These are phyloP conservation scores for Cynopterus brachyotis DNA, from an alignment of 2,113 vertebrate species.

Conservation along the genomic window DNA sequence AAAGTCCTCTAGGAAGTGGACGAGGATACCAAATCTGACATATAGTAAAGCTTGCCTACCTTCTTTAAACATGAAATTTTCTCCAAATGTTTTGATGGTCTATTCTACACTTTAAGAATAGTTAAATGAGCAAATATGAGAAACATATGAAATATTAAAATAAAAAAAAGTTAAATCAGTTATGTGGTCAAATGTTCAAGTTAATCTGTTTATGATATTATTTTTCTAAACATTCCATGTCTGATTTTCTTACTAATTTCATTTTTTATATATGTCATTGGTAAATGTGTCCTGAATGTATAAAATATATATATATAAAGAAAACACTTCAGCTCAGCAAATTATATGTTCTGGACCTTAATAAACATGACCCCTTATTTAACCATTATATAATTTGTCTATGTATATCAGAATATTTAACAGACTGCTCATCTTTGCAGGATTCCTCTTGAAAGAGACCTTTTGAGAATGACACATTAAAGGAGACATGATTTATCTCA, in stretches of 20 bases:
- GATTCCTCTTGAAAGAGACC: neutral
- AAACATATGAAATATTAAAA: neutral
- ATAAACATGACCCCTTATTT: neutral
- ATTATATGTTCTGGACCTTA: neutral
- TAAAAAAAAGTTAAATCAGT: neutral
- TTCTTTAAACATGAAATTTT: neutral
- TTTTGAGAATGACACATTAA: neutral
- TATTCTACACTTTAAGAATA: neutral
- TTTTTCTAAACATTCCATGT: neutral
- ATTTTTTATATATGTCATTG: neutral
- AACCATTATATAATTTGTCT: neutral
- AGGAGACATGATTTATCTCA: neutral
- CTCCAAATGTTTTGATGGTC: neutral
- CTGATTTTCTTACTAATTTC: neutral
- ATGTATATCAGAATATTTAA: neutral
- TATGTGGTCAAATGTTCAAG: neutral
- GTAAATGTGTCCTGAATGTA: neutral
- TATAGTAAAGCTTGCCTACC: neutral
- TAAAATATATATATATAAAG: neutral
- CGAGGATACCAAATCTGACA: neutral
- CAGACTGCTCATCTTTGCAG: neutral
- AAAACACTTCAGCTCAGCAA: neutral
- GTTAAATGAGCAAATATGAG: neutral
- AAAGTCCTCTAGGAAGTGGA: neutral
- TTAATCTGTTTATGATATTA: neutral